Evolutionary conservation across 1,140 invertebrate genomes (phyloP).

Genomic region (Achatina immaculata): DNA sequence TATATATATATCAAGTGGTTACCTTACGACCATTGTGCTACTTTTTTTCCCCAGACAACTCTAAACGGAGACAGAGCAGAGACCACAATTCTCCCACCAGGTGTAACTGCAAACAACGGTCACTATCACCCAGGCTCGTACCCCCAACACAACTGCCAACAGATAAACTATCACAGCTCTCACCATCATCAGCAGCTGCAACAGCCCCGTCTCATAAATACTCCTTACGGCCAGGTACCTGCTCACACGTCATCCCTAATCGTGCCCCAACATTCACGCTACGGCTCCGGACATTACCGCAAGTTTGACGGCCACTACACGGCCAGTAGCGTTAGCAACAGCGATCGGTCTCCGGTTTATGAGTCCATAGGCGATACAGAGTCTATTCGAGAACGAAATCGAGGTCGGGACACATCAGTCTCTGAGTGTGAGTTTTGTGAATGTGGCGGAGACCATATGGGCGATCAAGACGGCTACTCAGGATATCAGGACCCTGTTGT

Average conservation of each 20-base stretch:
- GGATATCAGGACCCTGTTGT: slow-evolving; percentile 15
- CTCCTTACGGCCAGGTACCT: slow-evolving; percentile 31
- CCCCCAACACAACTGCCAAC: slow-evolving; percentile 34
- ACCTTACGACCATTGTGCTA: too few species aligned
- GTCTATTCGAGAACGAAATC: slow-evolving; percentile 18
- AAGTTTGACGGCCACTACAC: slow-evolving; percentile 42
- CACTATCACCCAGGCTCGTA: slow-evolving; percentile 29
- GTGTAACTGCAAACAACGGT: slow-evolving; percentile 6
- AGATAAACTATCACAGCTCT: slow-evolving; percentile 20
- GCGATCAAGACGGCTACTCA: neutral
- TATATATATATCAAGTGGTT: too few species aligned
- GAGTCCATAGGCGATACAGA: slow-evolving; percentile 44
- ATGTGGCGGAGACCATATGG: neutral
- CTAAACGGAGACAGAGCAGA: slow-evolving; percentile 38
- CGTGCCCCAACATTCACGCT: slow-evolving; percentile 31
- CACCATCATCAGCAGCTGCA: slow-evolving; percentile 28
- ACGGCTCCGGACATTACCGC: slow-evolving; percentile 21
- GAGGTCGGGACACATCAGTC: neutral
- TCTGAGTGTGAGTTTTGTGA: slow-evolving; percentile 38
- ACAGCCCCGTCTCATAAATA: slow-evolving; percentile 26
- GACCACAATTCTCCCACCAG: slow-evolving; percentile 23
- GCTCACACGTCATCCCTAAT: slow-evolving; percentile 35
- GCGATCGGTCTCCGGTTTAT: slow-evolving; percentile 43
- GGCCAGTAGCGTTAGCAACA: slow-evolving; percentile 39
- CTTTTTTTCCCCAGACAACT: slow-evolving; percentile 31